Base-by-base conservation (phyloP, 2,797 vertebrate species). In the Euthynnus affinis region DNA sequence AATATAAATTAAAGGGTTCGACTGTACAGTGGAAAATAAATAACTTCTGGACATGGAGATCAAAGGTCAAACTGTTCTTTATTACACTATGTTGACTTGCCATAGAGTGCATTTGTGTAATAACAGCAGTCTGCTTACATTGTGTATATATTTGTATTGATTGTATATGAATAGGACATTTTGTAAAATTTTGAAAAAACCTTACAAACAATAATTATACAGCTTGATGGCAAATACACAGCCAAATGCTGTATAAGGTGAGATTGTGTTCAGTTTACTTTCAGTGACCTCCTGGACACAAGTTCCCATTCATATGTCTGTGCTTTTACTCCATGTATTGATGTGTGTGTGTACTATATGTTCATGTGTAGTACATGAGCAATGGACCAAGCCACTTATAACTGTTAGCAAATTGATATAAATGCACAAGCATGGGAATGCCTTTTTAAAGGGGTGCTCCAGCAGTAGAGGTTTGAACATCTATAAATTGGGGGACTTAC, bases 371-470 rank as follows among this genome's bases (percentile, higher is more conserved):
- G 5, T 51, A 63, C 9, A 55, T 59, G 13, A 52, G 8, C 58
- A 37, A 15, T 13, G 29, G 32, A 13, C 44, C 0, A 14, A 66
- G 23, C 1, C 29, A 57, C 23, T 68, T 68, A 62, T 56, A 79
- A 53, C 27, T 15, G 32, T 48, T 32, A 37, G 32, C 14, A 58
- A n/a, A 17, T 20, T 25, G 20, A 23, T 5, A 57, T n/a, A 42
- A 8, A 15, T 8, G 15, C 44, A n/a, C 46, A 18, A 46, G 44
- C 46, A 42, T 42, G 40, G 40, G 12, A 42, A 6, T 42, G 40
- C 49, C 40, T 51, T 37, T n/a, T 71, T 66, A 73, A 76, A 77
- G 27, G 63, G 46, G 27, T 15, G 53, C 49, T 73, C 27, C 37
- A n/a, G 18, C 14, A 27, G 67, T 42, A 9, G 22, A 7, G n/a